Evolutionary conservation across 1,140 invertebrate genomes (phyloP), one percentile per base, ranked within the genome.

Genomic region (Gryon sp.): DNA sequence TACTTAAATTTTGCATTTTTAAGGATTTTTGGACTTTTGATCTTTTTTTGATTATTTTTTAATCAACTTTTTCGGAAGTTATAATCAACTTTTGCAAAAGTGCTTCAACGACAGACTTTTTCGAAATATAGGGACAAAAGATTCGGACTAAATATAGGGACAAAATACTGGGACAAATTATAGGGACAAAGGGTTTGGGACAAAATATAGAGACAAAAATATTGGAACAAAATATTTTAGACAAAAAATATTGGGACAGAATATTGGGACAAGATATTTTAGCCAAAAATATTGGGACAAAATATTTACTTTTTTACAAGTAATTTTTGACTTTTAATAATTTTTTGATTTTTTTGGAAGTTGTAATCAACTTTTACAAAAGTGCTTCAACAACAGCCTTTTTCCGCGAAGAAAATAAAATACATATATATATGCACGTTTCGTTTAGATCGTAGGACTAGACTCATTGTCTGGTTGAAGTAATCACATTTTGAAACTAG

Each of bases 401-500:
- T 59, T 48, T 16, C 8, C 1, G n/a, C n/a, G 19, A 3, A 11
- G 22, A 24, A 59, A 55, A 50, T 38, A 30, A 46, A 36, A 46
- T n/a, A n/a, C n/a, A n/a, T n/a, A n/a, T 43, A 55, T 55, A 55
- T 36, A 36, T 28, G 14, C 14, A 6, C 1, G 24, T 9, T 15
- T 24, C 14, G 18, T 32, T 45, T 60, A 6, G 14, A 12, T 41
- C 12, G 2, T 9, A 41, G 24, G n/a, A 41, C 30, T 15, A 16
- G 50, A 30, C 15, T 57, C 53, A 74, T 65, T 74, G 52, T 65
- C 70, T 66, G 22, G 20, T 38, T 43, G 38, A 74, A 59, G 34
- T 74, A 74, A 74, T 66, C 52, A 36, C 34, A 30, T 66, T 66
- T 66, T 52, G 14, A 60, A 74, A 65, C 43, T 50, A 53, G 40